Evolutionary conservation across 2,888 invertebrate species (phyloP).

Genomic region (Athalia cordata): DNA sequence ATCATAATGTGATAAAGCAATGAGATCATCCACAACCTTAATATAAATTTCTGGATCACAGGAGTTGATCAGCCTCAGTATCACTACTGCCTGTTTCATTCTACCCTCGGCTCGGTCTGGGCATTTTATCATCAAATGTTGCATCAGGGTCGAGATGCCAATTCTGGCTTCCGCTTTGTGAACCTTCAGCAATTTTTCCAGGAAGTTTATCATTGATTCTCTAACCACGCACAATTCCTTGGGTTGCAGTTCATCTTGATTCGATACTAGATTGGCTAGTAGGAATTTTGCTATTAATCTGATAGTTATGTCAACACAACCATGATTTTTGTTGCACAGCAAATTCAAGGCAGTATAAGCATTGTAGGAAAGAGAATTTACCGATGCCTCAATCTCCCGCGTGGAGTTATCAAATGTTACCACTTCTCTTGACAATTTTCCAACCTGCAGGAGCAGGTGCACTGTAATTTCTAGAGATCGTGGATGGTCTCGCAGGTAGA

Average conservation of each 20-base stretch:
- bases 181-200: constrained; percentile 56
- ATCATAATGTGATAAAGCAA: constrained; percentile 66
- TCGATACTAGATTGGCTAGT: constrained; percentile 68
- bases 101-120: constrained; percentile 66
- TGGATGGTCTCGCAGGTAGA: constrained; percentile 71
- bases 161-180: constrained; percentile 56
- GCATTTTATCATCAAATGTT: constrained; percentile 65
- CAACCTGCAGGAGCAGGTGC: constrained; percentile 67
- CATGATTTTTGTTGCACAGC: constrained; percentile 72
- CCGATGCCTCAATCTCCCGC: constrained; percentile 49
- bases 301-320: constrained; percentile 68
- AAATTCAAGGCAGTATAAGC: constrained; percentile 69
- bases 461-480: constrained; percentile 72
- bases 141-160: constrained; percentile 62
- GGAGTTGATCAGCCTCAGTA: constrained; percentile 64
- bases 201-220: constrained; percentile 63
- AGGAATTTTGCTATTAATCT: constrained; percentile 71
- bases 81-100: constrained; percentile 64
- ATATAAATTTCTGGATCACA: constrained; percentile 54
- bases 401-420: constrained; percentile 51
- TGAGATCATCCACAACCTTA: constrained; percentile 57
- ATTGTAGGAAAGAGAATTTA: constrained; percentile 65
- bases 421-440: constrained; percentile 63
- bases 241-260: constrained; percentile 55
- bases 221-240: constrained; percentile 58